Base-by-base conservation (phyloP, 2,888 invertebrate genomes). In the Sinodicranocentrus sp. region DNA sequence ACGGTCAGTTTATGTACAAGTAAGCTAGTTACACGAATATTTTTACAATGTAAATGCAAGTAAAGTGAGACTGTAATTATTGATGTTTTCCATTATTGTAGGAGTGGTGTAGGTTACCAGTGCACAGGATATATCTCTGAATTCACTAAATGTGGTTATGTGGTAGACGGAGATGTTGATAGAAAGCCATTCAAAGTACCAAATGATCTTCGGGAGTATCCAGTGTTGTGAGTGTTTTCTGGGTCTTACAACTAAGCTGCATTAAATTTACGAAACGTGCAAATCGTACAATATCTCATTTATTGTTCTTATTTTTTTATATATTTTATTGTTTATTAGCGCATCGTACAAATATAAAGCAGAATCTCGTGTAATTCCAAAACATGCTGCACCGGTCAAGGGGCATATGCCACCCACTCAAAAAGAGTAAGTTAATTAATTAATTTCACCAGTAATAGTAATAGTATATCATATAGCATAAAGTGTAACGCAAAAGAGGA, bases 91-190 rank as follows among this genome's bases (percentile, higher is more conserved):
- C n/a, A n/a, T n/a, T n/a, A n/a, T n/a, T 26, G 48, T 63, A 92
- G 92, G 86, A 92, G 91, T 78, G 94, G 95, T 28, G 92, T 93
- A 82, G 95, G 96, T 2, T 99, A 99, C 90, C 92, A 94, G 85
- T 99, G 99, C 90, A 93, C 93, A 85, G 97, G 97, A 28, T 92
- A 94, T 90, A 89, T 96, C 39, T 94, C 94, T 13, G 98, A 97
- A 90, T 99, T 97, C 97, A 94, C 96, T 0, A 96, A 96, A 90
- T 99, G 99, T 90, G 92, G 93, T 75, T 93, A 94, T 89, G 90
- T 93, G 2, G 93, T 94, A 3, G 52, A 61, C 0, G 93, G 93
- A 88, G 93, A 94, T 54, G 98, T 98, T 0, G 92, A 93, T 85
- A 92, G 98, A 82, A 92, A 89, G 5, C 91, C 93, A 6, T 95